phyloP scores from a whole-genome alignment of 2,113 vertebrate genomes.

The Dendrocopos noguchii region DNA sequence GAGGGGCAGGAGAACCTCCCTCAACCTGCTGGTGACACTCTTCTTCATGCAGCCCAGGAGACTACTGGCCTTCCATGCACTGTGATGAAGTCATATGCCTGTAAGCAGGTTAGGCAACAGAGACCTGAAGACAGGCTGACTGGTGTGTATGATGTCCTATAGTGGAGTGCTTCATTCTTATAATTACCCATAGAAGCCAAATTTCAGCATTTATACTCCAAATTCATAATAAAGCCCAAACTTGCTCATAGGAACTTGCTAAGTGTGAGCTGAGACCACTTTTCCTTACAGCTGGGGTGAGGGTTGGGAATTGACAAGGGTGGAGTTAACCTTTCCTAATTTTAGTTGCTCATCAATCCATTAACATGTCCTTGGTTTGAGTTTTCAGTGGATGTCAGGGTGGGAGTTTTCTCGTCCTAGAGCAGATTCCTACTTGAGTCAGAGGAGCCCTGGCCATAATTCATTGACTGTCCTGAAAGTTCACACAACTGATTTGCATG shows the following conservation, averaged over 20 bases:
- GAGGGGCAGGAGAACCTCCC: too few species aligned
- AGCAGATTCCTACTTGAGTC: neutral
- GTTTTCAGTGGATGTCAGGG: neutral
- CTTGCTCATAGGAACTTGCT: neutral
- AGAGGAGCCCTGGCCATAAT: neutral
- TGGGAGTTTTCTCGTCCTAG: neutral
- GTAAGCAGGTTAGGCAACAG: neutral
- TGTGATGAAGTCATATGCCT: neutral
- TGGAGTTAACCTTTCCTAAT: neutral
- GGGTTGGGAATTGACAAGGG: neutral
- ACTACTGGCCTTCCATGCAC: too few species aligned
- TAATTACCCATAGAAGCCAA: neutral
- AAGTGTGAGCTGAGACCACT: accelerated
- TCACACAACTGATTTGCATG: accelerated
- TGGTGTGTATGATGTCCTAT: neutral
- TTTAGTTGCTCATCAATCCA: neutral
- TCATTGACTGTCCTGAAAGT: neutral
- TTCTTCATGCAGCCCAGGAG: too few species aligned
- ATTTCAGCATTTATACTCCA: neutral
- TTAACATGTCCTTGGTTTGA: neutral
- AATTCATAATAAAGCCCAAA: neutral
- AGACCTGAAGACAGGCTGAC: neutral
- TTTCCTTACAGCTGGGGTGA: neutral
- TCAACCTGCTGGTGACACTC: too few species aligned
- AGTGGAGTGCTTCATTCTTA: neutral